These are phyloP conservation scores for Chionis minor DNA, from an alignment of 2,113 vertebrate genomes.

Conservation along the genomic window DNA sequence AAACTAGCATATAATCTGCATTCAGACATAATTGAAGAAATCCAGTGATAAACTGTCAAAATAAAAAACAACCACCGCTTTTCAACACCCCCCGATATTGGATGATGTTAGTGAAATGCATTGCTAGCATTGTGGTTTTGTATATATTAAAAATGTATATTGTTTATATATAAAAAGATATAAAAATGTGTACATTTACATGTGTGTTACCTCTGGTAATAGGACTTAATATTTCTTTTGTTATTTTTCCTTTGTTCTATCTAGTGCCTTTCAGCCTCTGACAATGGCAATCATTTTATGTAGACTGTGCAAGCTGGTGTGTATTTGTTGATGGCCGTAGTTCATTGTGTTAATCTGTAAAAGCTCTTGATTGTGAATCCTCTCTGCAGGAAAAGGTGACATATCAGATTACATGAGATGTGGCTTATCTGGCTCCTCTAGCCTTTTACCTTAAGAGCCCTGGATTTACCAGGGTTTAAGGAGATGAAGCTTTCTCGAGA, in stretches of 20 bases:
- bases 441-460: constrained; percentile 37
- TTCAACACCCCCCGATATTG: background rate
- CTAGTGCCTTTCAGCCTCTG: background rate
- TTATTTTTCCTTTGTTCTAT: background rate
- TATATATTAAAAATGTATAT: background rate
- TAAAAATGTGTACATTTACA: background rate
- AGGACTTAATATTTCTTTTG: background rate
- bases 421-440: background rate
- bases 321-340: background rate
- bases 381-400: background rate
- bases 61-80: background rate
- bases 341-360: constrained; percentile 3
- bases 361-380: background rate
- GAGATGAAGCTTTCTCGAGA: background rate
- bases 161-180: background rate
- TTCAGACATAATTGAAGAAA: background rate
- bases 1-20: background rate
- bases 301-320: background rate
- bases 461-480: constrained; percentile 7
- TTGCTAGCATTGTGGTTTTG: background rate
- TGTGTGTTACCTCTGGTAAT: background rate
- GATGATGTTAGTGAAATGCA: background rate
- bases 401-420: constrained; percentile 22
- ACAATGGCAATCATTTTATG: background rate
- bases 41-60: background rate